Percentiles rank a stretch among this genome's conserved stretches.
Conservation (phyloP, 2,797 vertebrate genomes). For the Gymnodraco acuticeps region DNA sequence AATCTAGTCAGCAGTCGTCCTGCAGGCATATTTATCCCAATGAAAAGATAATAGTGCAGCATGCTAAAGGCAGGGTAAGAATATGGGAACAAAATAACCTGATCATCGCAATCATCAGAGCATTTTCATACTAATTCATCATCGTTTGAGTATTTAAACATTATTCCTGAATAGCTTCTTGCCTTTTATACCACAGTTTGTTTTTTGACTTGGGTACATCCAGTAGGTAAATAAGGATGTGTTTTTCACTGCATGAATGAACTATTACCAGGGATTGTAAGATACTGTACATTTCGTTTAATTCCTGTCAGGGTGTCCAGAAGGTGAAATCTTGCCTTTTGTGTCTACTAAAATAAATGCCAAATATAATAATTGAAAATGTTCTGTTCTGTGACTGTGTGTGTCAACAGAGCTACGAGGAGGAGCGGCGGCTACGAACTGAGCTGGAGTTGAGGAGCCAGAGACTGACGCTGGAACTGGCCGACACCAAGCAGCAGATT, state of each 20-base stretch:
- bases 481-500: constrained; percentile 94
- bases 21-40: constrained; percentile 4
- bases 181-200: too few relatives aligned
- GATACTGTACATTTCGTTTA: background rate
- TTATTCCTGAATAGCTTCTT: background rate
- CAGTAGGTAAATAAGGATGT: background rate
- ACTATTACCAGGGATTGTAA: background rate
- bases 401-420: constrained; percentile 89
- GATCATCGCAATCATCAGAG: background rate
- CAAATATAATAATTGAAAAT: background rate
- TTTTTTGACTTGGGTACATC: too few relatives aligned
- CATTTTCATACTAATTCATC: background rate
- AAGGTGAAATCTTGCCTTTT: background rate
- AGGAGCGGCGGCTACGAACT: constrained; percentile 88
- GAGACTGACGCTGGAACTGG: constrained; percentile 91
- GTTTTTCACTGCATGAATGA: background rate
- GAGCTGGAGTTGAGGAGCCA: constrained; percentile 94
- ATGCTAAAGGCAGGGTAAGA: background rate
- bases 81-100: background rate
- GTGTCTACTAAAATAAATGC: background rate
- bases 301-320: background rate
- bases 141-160: background rate
- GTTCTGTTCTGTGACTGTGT: constrained; percentile 10
- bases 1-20: background rate
- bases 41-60: constrained; percentile 18